Percentiles rank a stretch among this genome's conserved stretches.
These are phyloP conservation scores for Drosophila maculinotata DNA, from an alignment of 2,888 invertebrate species.

Conservation along the genomic window DNA sequence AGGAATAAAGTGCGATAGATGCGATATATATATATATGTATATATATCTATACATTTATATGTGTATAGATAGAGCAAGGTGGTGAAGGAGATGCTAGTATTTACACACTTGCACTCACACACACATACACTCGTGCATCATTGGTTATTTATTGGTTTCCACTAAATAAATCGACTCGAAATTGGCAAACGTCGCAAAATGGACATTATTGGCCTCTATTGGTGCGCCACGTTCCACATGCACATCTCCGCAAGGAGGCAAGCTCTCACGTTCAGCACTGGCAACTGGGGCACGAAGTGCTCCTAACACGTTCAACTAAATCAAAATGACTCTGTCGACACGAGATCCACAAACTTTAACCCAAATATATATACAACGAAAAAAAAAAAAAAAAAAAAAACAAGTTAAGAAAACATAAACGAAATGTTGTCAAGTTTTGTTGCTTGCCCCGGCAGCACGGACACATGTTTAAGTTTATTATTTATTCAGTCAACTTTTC, in stretches of 20 bases:
- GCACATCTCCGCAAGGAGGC: constrained; percentile 14
- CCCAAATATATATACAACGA: constrained; percentile 16
- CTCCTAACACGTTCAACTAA: constrained; percentile 36
- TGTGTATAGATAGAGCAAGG: constrained; percentile 25
- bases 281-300: constrained; percentile 39
- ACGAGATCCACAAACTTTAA: constrained; percentile 40
- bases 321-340: constrained; percentile 55
- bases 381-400: neutral
- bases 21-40: constrained; percentile 15
- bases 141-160: constrained; percentile 80
- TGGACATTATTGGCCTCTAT: constrained; percentile 74
- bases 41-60: constrained; percentile 15
- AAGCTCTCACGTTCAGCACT: constrained; percentile 4
- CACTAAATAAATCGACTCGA: constrained; percentile 78
- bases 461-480: constrained; percentile 66
- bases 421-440: constrained; percentile 58
- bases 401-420: constrained; percentile 31
- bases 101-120: constrained; percentile 7
- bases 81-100: constrained; percentile 24
- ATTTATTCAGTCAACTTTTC: constrained; percentile 75
- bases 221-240: constrained; percentile 38
- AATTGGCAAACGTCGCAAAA: constrained; percentile 80
- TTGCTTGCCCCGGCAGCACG: too few species aligned
- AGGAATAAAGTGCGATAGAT: constrained; percentile 35
- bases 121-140: constrained; percentile 54